Base-by-base conservation (phyloP, 2,888 invertebrate species). In the Saturnia japonica region DNA sequence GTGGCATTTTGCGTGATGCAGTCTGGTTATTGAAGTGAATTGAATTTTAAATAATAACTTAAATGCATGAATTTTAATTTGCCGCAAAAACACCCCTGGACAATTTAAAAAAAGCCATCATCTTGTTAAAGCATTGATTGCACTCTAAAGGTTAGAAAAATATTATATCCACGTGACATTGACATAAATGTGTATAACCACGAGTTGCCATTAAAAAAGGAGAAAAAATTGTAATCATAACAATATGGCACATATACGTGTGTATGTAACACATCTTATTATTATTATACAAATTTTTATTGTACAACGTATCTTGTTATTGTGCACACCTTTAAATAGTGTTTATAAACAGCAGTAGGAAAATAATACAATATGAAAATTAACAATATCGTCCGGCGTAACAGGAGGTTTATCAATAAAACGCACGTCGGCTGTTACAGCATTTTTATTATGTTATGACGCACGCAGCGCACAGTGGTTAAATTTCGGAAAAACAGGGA, bases 371-470 rank as follows among this genome's bases (percentile, higher is more conserved):
- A 22, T 80, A 74, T 80, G 72, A 75, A 80, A 83, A 82, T 85
- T 84, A 89, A 90, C 85, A 87, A 91, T 88, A 87, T 85, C 87
- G 78, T 88, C 87, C 87, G 83, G 85, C 88, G 85, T 88, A 88
- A 86, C 89, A 87, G 87, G 88, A 88, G 87, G 88, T 88, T 90
- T 85, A 91, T 92, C 91, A 91, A 91, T 91, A 91, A 91, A 89
- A 82, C 82, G 74, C 80, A 77, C 82, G 78, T 77, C 78, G 76
- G 76, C 75, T 75, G 71, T 72, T 78, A 75, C 77, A 88, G 11
- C 28, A 28, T 60, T 60, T 60, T 60, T 60, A 60, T 60, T 60
- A 60, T 28, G 57, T 88, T 87, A 86, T 91, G 91, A 90, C 89
- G 89, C 88, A 85, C 86, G 86, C 85, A 86, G 86, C 89, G 85